phyloP scores from a whole-genome alignment of 1,140 invertebrate genomes.

The Pentalonia nigronervosa region DNA sequence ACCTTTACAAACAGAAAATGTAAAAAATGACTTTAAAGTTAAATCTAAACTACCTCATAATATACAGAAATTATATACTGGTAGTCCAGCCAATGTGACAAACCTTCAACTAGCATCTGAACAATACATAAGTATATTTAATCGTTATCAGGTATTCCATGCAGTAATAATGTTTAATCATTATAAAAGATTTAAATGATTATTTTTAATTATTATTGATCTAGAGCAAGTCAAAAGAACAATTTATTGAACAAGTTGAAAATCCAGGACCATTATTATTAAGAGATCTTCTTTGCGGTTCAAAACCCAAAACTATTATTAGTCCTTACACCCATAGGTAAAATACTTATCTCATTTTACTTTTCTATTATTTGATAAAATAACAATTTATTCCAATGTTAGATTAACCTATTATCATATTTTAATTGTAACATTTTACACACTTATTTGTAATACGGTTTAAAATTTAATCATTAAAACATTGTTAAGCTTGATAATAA shows the following conservation, averaged over 20 bases:
- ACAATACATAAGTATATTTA: slow-evolving; percentile 50
- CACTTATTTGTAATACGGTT: not conserved
- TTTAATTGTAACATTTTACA: not conserved
- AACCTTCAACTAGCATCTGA: not conserved
- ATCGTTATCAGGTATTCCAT: slow-evolving; percentile 40
- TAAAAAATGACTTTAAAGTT: not conserved
- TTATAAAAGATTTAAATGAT: not conserved
- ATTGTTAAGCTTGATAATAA: not conserved
- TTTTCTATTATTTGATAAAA: not conserved
- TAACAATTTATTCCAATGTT: not conserved
- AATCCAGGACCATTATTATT: slow-evolving; percentile 40
- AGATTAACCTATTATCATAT: not conserved
- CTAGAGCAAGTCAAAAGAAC: not conserved
- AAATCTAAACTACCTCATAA: not conserved
- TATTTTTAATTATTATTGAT: not conserved
- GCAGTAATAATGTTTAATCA: not conserved
- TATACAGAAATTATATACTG: not conserved
- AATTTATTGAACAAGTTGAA: slow-evolving; percentile 42
- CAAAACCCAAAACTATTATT: slow-evolving; percentile 54
- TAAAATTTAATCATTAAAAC: not conserved
- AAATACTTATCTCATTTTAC: not conserved
- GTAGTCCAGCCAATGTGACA: not conserved
- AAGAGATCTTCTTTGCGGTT: slow-evolving; percentile 43
- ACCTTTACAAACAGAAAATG: not conserved
- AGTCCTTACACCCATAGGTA: slow-evolving; percentile 55